A percentile compares a stretch with the other conserved stretches of the same genome.
Evolutionary conservation across 2,888 invertebrate species (phyloP).

Genomic region (Athrips mouffetella): DNA sequence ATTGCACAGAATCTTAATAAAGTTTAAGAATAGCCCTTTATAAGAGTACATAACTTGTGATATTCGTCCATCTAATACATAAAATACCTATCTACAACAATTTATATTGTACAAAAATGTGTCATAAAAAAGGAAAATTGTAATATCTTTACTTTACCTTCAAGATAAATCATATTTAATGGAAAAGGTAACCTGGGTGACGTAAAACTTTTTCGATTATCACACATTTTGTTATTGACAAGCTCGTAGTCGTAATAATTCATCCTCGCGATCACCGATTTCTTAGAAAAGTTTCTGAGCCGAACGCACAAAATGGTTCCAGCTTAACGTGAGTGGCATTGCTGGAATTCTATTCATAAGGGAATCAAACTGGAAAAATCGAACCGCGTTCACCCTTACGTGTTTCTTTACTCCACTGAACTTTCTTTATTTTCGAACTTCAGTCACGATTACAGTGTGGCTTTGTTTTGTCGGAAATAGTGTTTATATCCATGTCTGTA

Average conservation of each 20-base stretch:
- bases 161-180: slow-evolving; percentile 29
- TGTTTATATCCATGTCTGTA: slow-evolving; percentile 68
- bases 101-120: slow-evolving; percentile 6
- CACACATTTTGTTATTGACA: slow-evolving; percentile 61
- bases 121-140: slow-evolving; percentile 7
- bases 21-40: neutral
- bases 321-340: slow-evolving; percentile 46
- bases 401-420: slow-evolving; percentile 33
- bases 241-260: slow-evolving; percentile 59
- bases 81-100: slow-evolving; percentile 8
- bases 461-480: slow-evolving; percentile 65
- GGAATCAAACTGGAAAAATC: slow-evolving; percentile 46
- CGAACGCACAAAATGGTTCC: slow-evolving; percentile 49
- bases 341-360: slow-evolving; percentile 40
- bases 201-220: slow-evolving; percentile 61
- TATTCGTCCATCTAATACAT: neutral
- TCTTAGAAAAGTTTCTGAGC: slow-evolving; percentile 49
- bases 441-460: slow-evolving; percentile 48
- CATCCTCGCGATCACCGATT: slow-evolving; percentile 61
- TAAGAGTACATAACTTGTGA: neutral
- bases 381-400: slow-evolving; percentile 25
- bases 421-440: slow-evolving; percentile 26
- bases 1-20: neutral
- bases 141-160: slow-evolving; percentile 6
- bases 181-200: slow-evolving; percentile 37